Percentiles rank a stretch among this genome's conserved stretches.
Conservation (phyloP, 1,140 invertebrate genomes). For the Luehdorfia chinensis region DNA sequence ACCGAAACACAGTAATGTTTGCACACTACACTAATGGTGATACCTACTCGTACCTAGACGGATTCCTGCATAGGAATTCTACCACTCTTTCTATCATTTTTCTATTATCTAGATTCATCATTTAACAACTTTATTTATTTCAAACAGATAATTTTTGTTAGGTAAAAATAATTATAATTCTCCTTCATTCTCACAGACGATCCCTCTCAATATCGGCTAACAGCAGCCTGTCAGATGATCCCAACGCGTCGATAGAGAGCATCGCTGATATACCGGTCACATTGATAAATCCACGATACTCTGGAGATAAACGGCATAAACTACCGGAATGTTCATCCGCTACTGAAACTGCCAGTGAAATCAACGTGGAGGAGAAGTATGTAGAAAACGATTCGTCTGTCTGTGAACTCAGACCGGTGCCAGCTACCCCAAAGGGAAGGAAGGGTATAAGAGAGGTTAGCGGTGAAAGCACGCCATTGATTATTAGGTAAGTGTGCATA, state of each 20-base stretch:
- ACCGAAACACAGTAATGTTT: too few relatives aligned
- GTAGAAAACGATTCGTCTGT: constrained; percentile 18
- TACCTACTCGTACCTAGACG: too few relatives aligned
- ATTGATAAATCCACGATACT: constrained; percentile 54
- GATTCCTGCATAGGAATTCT: too few relatives aligned
- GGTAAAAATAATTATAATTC: too few relatives aligned
- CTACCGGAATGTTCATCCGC: background rate
- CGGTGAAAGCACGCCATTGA: constrained; percentile 38
- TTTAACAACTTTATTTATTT: too few relatives aligned
- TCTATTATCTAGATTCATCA: too few relatives aligned
- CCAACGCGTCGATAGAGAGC: constrained; percentile 62
- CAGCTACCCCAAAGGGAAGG: constrained; percentile 46
- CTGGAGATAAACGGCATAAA: constrained; percentile 26
- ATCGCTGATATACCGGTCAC: constrained; percentile 64
- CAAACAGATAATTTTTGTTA: too few relatives aligned
- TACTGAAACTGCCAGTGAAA: background rate
- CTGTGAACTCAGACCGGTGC: constrained; percentile 23
- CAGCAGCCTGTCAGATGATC: constrained; percentile 63
- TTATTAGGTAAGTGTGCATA: constrained; percentile 34
- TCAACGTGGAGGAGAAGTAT: background rate
- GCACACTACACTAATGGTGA: too few relatives aligned
- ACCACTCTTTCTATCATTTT: too few relatives aligned
- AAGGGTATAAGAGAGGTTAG: constrained; percentile 33
- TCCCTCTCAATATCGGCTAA: constrained; percentile 62
- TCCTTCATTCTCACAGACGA: constrained; percentile 32